These are phyloP conservation scores for Tachysurus fulvidraco DNA, from an alignment of 2,113 vertebrate genomes.

Conservation along the genomic window DNA sequence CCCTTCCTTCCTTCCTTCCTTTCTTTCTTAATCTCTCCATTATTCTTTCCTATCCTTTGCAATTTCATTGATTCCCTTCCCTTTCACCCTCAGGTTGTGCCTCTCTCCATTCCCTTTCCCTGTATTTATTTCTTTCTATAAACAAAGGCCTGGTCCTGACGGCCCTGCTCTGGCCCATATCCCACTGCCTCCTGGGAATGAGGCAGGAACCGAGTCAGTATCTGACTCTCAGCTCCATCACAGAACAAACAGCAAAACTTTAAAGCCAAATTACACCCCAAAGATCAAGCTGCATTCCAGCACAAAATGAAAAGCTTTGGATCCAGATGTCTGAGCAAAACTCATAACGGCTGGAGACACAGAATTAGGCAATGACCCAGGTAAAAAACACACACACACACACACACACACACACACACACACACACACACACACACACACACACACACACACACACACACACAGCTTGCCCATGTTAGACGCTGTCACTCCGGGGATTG, in stretches of 20 bases:
- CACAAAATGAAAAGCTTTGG: neutral
- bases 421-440: neutral
- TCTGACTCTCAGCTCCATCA: neutral
- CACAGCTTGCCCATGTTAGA: neutral
- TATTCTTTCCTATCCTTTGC: no score
- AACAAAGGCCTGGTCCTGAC: no score
- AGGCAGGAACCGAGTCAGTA: neutral
- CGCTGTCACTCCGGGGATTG: neutral
- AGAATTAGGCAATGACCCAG: conserved; percentile 5
- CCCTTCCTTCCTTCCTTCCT: no score
- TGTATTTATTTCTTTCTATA: no score
- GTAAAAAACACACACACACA: neutral
- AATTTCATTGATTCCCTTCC: no score
- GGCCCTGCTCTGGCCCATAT: no score
- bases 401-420: neutral
- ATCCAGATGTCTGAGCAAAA: neutral
- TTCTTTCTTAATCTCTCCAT: no score
- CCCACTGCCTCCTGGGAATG: neutral
- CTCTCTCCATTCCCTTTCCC: no score
- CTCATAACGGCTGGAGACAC: neutral
- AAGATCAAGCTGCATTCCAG: neutral
- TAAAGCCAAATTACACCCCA: neutral
- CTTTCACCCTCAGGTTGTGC: no score
- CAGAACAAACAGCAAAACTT: neutral
- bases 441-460: neutral